These are phyloP conservation scores for Chironomus riparius DNA, from an alignment of 2,888 invertebrate species.

Conservation along the genomic window DNA sequence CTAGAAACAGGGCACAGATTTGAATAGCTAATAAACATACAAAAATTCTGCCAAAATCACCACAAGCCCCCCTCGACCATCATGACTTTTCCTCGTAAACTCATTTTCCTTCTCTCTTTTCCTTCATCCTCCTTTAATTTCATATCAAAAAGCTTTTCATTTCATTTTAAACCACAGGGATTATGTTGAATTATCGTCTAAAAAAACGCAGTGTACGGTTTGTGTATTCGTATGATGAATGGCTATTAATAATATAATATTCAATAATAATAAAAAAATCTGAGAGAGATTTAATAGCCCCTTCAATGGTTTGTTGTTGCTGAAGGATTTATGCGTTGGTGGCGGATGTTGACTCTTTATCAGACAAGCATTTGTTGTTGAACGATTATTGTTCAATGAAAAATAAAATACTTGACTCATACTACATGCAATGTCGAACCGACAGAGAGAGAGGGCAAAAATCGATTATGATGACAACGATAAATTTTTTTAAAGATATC, in stretches of 20 bases:
- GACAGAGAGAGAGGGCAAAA: not conserved
- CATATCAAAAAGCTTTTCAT: not conserved
- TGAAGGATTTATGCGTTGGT: not conserved
- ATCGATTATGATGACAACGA: not conserved
- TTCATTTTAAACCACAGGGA: conserved; percentile 6
- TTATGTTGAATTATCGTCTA: conserved; percentile 22
- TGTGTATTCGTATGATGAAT: not conserved
- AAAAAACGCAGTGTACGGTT: not conserved
- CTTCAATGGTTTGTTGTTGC: not conserved
- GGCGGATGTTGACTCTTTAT: not conserved
- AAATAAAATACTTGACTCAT: not conserved
- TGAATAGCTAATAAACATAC: too few relatives aligned
- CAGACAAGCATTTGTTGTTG: not conserved
- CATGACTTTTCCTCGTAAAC: too few relatives aligned
- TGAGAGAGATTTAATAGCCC: not conserved
- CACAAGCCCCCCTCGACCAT: not conserved
- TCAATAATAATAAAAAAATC: conserved; percentile 1
- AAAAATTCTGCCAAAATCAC: not conserved
- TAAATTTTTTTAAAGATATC: too few relatives aligned
- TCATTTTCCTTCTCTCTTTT: not conserved
- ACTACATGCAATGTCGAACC: not conserved
- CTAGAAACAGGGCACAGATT: too few relatives aligned
- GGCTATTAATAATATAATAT: conserved; percentile 20
- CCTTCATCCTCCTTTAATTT: not conserved
- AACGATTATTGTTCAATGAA: not conserved